Evolutionary conservation across 2,113 vertebrate species (phyloP).

Genomic region (Todiramphus chloris): DNA sequence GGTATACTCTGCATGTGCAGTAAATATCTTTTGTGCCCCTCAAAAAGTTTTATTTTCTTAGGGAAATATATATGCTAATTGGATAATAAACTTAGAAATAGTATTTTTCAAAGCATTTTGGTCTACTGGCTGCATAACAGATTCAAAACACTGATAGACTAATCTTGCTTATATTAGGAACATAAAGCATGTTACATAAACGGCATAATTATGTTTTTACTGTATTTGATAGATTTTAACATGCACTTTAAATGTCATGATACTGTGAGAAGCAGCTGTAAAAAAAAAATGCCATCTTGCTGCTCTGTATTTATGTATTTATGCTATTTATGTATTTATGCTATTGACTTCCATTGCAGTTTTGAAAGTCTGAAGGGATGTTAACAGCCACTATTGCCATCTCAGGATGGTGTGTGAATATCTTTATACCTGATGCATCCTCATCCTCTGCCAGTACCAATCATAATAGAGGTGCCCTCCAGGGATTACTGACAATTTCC

Average conservation of each 20-base stretch:
- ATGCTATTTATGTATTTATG: not conserved
- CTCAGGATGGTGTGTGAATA: not conserved
- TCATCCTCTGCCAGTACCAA: not conserved
- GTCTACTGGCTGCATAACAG: not conserved
- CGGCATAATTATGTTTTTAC: not conserved
- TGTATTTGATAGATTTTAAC: conserved; percentile 22
- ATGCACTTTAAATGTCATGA: conserved; percentile 8
- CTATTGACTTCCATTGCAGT: not conserved
- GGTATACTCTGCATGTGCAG: not conserved
- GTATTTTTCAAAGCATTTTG: not conserved
- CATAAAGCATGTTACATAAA: not conserved
- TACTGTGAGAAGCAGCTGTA: conserved; percentile 12
- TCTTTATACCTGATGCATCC: not conserved
- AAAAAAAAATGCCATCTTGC: conserved; percentile 11
- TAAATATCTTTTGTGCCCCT: not conserved
- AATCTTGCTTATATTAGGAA: not conserved
- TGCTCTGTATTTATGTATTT: not conserved
- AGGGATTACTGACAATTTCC: not conserved
- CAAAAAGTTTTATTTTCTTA: conserved; percentile 41
- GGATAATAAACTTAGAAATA: conserved; percentile 27
- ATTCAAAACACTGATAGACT: not conserved
- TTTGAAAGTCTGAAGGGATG: not conserved
- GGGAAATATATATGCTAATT: not conserved
- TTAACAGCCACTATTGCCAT: not conserved
- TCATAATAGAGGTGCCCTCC: not conserved